Base-by-base conservation (phyloP, 2,113 vertebrate species). In the Oryzias celebensis region DNA sequence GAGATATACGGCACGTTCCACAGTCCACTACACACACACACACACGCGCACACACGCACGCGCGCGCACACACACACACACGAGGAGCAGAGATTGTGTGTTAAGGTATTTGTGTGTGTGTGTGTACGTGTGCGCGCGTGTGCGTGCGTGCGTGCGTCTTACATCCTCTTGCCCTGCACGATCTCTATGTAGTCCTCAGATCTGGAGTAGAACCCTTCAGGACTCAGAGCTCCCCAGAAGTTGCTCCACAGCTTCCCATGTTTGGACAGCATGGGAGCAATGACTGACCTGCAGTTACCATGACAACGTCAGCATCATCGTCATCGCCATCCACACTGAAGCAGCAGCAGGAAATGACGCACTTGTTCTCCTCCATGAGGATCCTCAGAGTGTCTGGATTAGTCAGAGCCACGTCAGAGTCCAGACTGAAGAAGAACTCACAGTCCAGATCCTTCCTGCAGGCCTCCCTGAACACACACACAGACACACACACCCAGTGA, bases 111-210 rank as follows among this genome's bases (percentile, higher is more conserved):
- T 5, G 1, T 28, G 26, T 28, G 26, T 28, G 26, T 28, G 20
- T 22, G 26, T 54, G 49, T 52, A 49, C 45, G 51, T 48, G 57
- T 28, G 14, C 26, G 49, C 24, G 20, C 15, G 49, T 14, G 20
- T 51, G 49, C 24, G 20, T 22, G 26, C 50, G 49, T 52, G 53
- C 45, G 51, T 48, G 57, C 5, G 2, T 52, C 68, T 71, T 58
- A 89, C 87, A 67, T 61, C 73, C 87, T 83, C 71, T 86, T 89
- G 0, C 52, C 83, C 74, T 89, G 87, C 13, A 87, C 83, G 18
- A 89, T 87, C 83, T 89, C 85, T 28, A 89, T 89, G 77, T 89
- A 89, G 51, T 89, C 87, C 17, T 89, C 87, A 51, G 87, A 89
- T 1, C 87, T 70, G 43, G 85, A 89, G 78, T 89, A 89, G 55